These are phyloP conservation scores for Podabrus alpinus DNA, from an alignment of 2,888 invertebrate genomes.

Conservation along the genomic window DNA sequence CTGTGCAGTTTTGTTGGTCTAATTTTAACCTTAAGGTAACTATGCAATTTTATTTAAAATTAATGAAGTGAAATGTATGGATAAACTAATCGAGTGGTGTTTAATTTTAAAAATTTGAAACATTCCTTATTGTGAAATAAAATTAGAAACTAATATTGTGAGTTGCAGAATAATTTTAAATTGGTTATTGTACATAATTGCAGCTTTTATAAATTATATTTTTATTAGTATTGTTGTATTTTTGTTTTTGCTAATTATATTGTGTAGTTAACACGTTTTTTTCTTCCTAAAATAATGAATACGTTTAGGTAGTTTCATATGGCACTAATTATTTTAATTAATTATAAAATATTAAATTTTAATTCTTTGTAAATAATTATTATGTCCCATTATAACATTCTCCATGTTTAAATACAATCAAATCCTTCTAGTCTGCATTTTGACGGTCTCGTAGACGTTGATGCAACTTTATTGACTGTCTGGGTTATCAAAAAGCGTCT, in stretches of 20 bases:
- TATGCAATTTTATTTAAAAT: conserved; percentile 36
- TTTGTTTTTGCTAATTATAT: background rate
- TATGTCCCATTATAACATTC: background rate
- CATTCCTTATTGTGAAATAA: conserved; percentile 25
- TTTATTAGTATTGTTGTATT: background rate
- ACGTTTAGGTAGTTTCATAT: conserved; percentile 47
- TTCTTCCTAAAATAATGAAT: background rate
- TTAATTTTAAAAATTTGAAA: conserved; percentile 29
- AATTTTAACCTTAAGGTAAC: conserved; percentile 48
- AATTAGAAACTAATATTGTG: conserved; percentile 11
- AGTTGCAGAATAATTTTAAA: background rate
- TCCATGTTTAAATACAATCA: conserved; percentile 46
- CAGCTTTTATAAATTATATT: background rate
- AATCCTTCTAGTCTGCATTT: conserved; percentile 46
- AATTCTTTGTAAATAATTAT: conserved; percentile 1
- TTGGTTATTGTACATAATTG: conserved; percentile 1
- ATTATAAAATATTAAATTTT: background rate
- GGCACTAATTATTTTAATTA: conserved; percentile 44
- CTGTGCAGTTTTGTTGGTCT: conserved; percentile 44
- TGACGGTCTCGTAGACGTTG: conserved; percentile 3
- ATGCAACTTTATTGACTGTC: conserved; percentile 14
- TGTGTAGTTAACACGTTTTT: background rate
- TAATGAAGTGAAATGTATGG: conserved; percentile 45
- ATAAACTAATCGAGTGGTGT: conserved; percentile 37
- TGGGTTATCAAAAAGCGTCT: background rate